Percentiles rank a stretch among this genome's conserved stretches.
Evolutionary conservation across 2,113 vertebrate genomes (phyloP).

Genomic region (Platysternon megacephalum): DNA sequence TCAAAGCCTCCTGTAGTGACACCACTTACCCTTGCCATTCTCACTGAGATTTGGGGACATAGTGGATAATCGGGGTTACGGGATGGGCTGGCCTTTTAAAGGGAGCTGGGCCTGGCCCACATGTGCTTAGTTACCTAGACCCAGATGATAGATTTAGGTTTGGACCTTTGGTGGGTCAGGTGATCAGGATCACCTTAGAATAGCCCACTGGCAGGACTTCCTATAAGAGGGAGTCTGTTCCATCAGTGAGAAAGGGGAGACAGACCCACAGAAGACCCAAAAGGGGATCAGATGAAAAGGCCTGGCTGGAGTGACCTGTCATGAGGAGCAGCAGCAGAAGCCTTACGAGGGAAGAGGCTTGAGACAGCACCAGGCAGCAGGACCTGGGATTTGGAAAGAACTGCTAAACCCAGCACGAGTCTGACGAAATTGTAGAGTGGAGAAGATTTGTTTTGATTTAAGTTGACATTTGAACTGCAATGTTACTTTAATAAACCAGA

Average conservation of each 20-base stretch:
- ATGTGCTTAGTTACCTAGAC: not conserved
- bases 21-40: not conserved
- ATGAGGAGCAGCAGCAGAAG: not conserved
- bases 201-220: not conserved
- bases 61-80: not conserved
- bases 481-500: not conserved
- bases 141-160: not conserved
- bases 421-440: not conserved
- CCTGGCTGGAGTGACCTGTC: not conserved
- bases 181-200: not conserved
- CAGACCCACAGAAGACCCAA: not conserved
- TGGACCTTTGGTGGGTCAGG: not conserved
- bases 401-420: not conserved
- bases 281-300: not conserved
- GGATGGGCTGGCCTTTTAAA: not conserved
- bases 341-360: not conserved
- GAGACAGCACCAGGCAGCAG: not conserved
- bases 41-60: not conserved
- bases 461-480: not conserved
- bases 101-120: not conserved
- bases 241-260: not conserved
- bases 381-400: not conserved
- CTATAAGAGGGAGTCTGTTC: not conserved
- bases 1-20: not conserved
- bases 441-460: not conserved